phyloP scores from a whole-genome alignment of 2,113 vertebrate species.

The Pachypanchax playfairii region DNA sequence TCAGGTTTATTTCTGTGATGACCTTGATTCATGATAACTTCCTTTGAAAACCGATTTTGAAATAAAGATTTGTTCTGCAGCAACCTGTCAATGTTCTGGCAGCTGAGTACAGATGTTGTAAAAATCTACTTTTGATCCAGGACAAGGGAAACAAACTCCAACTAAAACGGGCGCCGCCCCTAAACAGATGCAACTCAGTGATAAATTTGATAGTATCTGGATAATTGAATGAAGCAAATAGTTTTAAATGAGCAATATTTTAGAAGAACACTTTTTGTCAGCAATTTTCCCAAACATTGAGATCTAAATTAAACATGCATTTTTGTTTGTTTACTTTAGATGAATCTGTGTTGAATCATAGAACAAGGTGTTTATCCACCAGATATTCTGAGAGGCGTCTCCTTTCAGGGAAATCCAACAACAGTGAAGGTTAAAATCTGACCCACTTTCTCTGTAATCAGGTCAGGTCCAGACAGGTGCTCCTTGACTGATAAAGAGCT shows the following conservation, averaged over 20 bases:
- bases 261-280: no score
- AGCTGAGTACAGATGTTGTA: neutral
- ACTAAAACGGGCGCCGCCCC: neutral
- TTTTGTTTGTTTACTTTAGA: neutral
- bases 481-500: constrained; percentile 70
- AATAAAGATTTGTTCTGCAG: constrained; percentile 1
- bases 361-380: neutral
- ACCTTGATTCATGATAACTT: neutral
- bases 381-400: constrained; percentile 10
- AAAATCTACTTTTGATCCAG: neutral
- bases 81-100: neutral
- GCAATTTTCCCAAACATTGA: neutral
- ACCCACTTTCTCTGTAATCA: constrained; percentile 69
- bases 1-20: constrained; percentile 3
- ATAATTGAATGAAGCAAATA: neutral
- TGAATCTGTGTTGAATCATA: neutral
- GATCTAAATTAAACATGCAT: neutral
- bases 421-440: constrained; percentile 60
- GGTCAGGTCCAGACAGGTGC: constrained; percentile 73
- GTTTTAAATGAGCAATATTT: neutral
- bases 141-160: neutral
- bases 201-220: neutral
- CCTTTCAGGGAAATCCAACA: constrained; percentile 42
- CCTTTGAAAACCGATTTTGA: neutral
- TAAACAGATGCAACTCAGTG: constrained; percentile 1